These are phyloP conservation scores for Lasioglossum albipes DNA, from an alignment of 1,140 invertebrate species.

Conservation along the genomic window DNA sequence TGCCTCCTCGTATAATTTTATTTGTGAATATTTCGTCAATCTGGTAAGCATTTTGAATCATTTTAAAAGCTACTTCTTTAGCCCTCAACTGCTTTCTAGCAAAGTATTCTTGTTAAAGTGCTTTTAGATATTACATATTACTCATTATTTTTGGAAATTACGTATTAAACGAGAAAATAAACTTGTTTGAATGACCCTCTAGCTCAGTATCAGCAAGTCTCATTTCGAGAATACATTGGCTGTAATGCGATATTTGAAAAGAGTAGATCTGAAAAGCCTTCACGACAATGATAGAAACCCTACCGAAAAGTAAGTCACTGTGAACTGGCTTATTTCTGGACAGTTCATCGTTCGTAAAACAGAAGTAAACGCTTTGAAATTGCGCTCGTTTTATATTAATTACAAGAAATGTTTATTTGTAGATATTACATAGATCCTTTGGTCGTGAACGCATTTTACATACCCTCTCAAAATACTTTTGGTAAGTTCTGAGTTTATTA, in stretches of 20 bases:
- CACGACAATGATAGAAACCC: no score
- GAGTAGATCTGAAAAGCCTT: background rate
- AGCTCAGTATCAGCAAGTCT: background rate
- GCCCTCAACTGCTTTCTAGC: no score
- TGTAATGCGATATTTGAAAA: background rate
- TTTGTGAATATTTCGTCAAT: no score
- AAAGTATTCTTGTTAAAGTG: no score
- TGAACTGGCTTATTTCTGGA: background rate
- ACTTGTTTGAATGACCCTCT: background rate
- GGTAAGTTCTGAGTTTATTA: slow-evolving; percentile 9
- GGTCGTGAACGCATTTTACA: slow-evolving; percentile 34
- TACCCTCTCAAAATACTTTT: background rate
- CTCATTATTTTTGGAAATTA: no score
- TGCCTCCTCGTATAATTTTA: no score
- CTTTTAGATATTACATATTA: no score
- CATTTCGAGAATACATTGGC: slow-evolving; percentile 1
- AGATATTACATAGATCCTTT: slow-evolving; percentile 8
- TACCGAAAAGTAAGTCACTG: background rate
- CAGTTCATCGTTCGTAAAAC: background rate
- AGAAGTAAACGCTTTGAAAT: background rate
- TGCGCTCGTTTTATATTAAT: background rate
- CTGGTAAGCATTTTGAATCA: no score
- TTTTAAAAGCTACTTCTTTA: no score
- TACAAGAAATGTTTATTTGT: background rate
- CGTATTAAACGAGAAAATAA: no score